phyloP scores from a whole-genome alignment of 1,140 invertebrate genomes.

The Zaprionus lachaisei region DNA sequence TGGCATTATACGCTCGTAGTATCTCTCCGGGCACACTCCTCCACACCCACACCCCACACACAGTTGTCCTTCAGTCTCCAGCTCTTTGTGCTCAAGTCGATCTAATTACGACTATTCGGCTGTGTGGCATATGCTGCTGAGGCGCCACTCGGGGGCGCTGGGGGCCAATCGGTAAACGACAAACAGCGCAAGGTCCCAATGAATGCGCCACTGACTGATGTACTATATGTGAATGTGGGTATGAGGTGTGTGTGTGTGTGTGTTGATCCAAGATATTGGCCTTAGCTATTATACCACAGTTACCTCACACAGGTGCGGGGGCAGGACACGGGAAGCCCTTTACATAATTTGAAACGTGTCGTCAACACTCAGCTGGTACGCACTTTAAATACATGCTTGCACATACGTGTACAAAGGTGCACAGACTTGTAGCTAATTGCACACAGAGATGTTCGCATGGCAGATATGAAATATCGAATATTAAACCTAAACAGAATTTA shows the following conservation, averaged over 20 bases:
- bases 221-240: background rate
- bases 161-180: background rate
- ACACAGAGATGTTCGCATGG: background rate
- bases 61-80: slow-evolving; percentile 26
- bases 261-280: slow-evolving; percentile 9
- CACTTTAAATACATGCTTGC: background rate
- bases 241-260: background rate
- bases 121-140: slow-evolving; percentile 60
- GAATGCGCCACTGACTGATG: background rate
- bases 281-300: background rate
- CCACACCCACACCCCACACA: background rate
- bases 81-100: slow-evolving; percentile 55
- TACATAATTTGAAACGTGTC: slow-evolving; percentile 13
- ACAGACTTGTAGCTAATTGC: background rate
- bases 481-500: slow-evolving; percentile 51
- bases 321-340: background rate
- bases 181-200: slow-evolving; percentile 9
- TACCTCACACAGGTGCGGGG: background rate
- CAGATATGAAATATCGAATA: background rate
- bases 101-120: slow-evolving; percentile 68
- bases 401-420: background rate
- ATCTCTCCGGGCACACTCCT: background rate
- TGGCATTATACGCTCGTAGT: slow-evolving; percentile 18
- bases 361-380: background rate
- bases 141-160: slow-evolving; percentile 42